Evolutionary conservation across 2,113 vertebrate genomes (phyloP), one percentile per base, ranked within the genome.

Genomic region (Columba livia): DNA sequence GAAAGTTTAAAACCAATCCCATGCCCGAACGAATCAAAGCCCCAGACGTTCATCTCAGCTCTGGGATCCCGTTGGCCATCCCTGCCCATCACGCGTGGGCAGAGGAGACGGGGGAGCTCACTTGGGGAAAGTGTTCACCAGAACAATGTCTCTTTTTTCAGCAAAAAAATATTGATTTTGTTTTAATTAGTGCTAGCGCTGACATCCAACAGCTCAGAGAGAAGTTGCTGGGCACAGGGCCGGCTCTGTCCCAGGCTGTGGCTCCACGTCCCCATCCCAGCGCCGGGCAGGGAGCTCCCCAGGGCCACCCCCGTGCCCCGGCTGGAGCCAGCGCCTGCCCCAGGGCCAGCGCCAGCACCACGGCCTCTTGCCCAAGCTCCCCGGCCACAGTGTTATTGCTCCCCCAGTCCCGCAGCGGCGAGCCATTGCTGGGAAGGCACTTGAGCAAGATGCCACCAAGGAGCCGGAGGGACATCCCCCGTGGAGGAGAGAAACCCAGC

Each of bases 291-390:
- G 16, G 82, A 88, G 83, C 51, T 38, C 74, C 85, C 70, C 65
- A 10, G 29, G 1, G 85, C 66, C 16, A 44, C 65, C 81, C 65
- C 42, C 4, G 3, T 79, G 93, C 79, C 94, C 93, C 5, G 1
- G 51, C 87, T 74, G 90, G 90, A 88, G 83, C 79, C 79, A 29
- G 70, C 3, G 5, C 0, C 67, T 15, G 85, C 81, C 92, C 82
- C 4, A 3, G 36, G 67, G 44, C 11, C 28, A 4, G 8, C 5
- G 26, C 13, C 2, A 13, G n/a, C 93, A 0, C 1, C 17, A 2
- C 29, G 9, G 91, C 91, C 83, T 78, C 90, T 94, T 94, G 92
- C 90, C 90, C 92, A 94, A 90, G 79, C 71, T 69, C 79, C 89
- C 40, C 0, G 1, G 60, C 70, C 17, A 0, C 44, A 47, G 64